Base-by-base conservation (phyloP, 1,140 invertebrate genomes). In the Papilio glaucus region DNA sequence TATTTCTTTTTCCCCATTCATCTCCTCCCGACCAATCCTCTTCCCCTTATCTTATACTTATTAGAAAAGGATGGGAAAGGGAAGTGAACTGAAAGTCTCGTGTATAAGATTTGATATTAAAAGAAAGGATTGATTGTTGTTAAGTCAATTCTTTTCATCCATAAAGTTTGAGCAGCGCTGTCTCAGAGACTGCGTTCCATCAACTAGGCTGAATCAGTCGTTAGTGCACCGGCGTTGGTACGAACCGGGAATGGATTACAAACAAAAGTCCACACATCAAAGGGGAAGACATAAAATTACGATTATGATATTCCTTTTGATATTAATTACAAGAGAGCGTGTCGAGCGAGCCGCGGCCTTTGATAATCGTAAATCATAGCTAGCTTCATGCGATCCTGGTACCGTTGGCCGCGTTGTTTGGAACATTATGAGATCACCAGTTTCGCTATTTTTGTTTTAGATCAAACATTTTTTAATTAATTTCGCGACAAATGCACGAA, bases 281-380 rank as follows among this genome's bases (percentile, higher is more conserved):
- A 82, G 80, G 29, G 29, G 72, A 45, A 67, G 61, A 72, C 62
- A 74, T 53, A 73, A 77, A 74, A 68, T 74, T 75, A 73, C 73
- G 81, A 83, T 83, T 83, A 80, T 83, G 77, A 83, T 83, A 77
- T 83, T 81, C 79, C 65, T 81, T 57, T 72, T 74, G 74, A 76
- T 75, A 79, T 79, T 79, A 79, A 77, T 79, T 76, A 72, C 71
- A 37, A 39, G 62, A 39, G 62, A 33, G 42, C 39, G 39, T 24
- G 67, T 53, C 24, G 18, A 26, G 42, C 67, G n/a, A n/a, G n/a
- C n/a, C n/a, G n/a, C n/a, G 42, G 45, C 10, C 41, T 69, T 49
- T 65, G 67, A 53, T 49, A 53, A 18, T 42, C 65, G 21, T 69
- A 69, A 69, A 69, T 53, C 67, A 49, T 49, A 15, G 1, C 12